Percentiles rank a stretch among this genome's conserved stretches.
Conservation (phyloP, 2,797 vertebrate species). For the Premnoplex brunnescens region DNA sequence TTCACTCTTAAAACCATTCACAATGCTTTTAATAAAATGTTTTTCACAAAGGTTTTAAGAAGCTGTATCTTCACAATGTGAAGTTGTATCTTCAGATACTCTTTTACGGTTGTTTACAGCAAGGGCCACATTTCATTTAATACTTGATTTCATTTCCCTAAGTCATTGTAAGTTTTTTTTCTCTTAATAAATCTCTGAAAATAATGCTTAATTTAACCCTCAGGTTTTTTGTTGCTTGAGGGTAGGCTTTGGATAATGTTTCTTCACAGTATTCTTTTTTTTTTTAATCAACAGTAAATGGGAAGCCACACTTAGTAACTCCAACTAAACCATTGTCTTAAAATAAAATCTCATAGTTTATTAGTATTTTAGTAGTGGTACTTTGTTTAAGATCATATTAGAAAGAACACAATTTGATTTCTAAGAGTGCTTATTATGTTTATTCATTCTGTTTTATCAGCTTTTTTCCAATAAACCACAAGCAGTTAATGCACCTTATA, state of each 20-base stretch:
- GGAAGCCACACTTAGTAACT: not conserved
- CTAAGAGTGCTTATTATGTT: slow-evolving; percentile 20
- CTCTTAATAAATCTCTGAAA: not conserved
- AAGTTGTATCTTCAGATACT: not conserved
- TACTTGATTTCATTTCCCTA: not conserved
- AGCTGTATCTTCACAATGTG: not conserved
- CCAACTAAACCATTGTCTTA: not conserved
- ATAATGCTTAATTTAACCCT: not conserved
- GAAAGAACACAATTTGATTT: not conserved
- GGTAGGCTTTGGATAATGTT: not conserved
- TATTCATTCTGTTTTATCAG: slow-evolving; percentile 70
- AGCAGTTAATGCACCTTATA: slow-evolving; percentile 62
- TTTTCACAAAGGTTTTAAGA: not conserved
- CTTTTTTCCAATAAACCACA: slow-evolving; percentile 63
- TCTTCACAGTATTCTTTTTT: not conserved
- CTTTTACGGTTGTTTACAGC: not conserved
- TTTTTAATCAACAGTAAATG: not conserved
- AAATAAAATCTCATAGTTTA: not conserved
- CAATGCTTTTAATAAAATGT: not conserved
- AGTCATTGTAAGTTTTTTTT: not conserved
- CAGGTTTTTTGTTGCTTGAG: not conserved
- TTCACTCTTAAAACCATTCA: not conserved
- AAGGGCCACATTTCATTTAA: not conserved
- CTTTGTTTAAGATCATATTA: slow-evolving; percentile 3
- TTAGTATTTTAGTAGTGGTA: not conserved